Evolutionary conservation across 2,888 invertebrate species (phyloP), one percentile per base, ranked within the genome.

Genomic region (Cantharis lateralis): DNA sequence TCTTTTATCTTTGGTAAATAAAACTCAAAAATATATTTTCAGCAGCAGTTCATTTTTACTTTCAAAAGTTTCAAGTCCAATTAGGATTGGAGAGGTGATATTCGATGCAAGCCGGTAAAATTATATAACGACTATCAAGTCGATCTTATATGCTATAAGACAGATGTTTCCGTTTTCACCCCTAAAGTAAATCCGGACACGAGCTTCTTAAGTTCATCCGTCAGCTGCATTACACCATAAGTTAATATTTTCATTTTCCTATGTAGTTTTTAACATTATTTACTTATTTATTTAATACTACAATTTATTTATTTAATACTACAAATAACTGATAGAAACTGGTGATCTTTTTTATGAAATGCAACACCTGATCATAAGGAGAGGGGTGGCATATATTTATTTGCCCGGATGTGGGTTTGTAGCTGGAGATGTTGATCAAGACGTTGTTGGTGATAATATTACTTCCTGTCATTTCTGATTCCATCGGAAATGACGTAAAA

Each of bases 151-250:
- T 71, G 61, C 16, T 71, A 61, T 15, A 71, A 62, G 62, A 62
- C 71, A 71, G 71, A 71, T 71, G 71, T 71, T 71, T 71, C 71
- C 71, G 71, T 62, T 62, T n/a, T 26, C 32, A 63, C 62, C 71
- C 71, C 71, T 10, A 24, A 71, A 71, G 11, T 63, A 62, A 71
- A 71, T 16, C 71, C 11, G 62, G 62, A 61, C 24, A 61, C 63
- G 28, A 28, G 68, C 28, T 68, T 68, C 15, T 26, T 10, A 66
- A 66, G n/a, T 66, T 24, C n/a, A 66, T 66, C 64, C n/a, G 64
- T 66, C 64, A 24, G 10, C 63, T 48, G n/a, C n/a, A 48, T 48
- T 48, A 48, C 48, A n/a, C 48, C 48, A 48, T 5, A 48, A 48
- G 48, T 48, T 48, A n/a, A n/a, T 48, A 48, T n/a, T 48, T 48